Evolutionary conservation across 2,888 invertebrate genomes (phyloP).

Genomic region (Stenchaetothrips biformis): DNA sequence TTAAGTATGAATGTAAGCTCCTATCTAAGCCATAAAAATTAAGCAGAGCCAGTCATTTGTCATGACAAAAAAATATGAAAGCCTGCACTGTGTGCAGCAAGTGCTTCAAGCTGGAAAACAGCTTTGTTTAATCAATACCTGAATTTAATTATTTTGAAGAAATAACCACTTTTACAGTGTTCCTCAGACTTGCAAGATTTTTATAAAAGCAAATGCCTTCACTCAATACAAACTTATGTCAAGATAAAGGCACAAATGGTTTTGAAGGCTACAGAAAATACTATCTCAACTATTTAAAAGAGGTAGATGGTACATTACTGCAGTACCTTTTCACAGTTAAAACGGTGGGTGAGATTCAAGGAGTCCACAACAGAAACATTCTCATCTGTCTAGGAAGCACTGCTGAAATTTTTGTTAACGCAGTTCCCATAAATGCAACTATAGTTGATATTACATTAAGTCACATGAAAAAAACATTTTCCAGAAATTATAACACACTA

Average conservation of each 20-base stretch:
- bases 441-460: not conserved
- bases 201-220: too few relatives aligned
- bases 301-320: not conserved
- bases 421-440: constrained; percentile 7
- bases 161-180: not conserved
- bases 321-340: not conserved
- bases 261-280: not conserved
- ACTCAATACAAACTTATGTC: not conserved
- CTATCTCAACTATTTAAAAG: not conserved
- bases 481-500: too few relatives aligned
- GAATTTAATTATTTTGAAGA: not conserved
- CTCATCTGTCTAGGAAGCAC: too few relatives aligned
- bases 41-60: not conserved
- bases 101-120: too few relatives aligned
- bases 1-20: not conserved
- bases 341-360: not conserved
- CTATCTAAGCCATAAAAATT: not conserved
- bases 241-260: not conserved
- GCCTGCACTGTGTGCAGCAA: too few relatives aligned
- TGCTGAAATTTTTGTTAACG: not conserved
- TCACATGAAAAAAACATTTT: too few relatives aligned
- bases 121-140: too few relatives aligned
- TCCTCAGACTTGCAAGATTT: not conserved
- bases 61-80: too few relatives aligned
- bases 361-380: not conserved